Base-by-base conservation (phyloP, 2,888 invertebrate genomes). In the Parapristionchus giblindavisi region DNA sequence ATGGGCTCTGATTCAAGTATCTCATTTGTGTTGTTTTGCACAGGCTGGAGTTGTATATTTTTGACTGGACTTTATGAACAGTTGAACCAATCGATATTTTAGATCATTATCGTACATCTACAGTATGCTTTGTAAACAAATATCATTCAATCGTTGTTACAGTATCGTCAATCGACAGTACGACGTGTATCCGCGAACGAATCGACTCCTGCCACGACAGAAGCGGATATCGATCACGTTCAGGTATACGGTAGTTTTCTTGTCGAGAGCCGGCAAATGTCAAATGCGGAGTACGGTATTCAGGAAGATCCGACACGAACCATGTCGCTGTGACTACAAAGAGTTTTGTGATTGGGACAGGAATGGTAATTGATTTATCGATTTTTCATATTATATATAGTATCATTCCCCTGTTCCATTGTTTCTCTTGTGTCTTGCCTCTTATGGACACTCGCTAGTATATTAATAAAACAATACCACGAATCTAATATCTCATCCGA, bases 91-190 rank as follows among this genome's bases (percentile, higher is more conserved):
- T n/a, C n/a, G n/a, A n/a, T n/a, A n/a, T n/a, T n/a, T n/a, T n/a
- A n/a, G n/a, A n/a, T n/a, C n/a, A n/a, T n/a, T n/a, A n/a, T n/a
- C n/a, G n/a, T n/a, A n/a, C n/a, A n/a, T n/a, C n/a, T n/a, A n/a
- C n/a, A n/a, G n/a, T n/a, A n/a, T n/a, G n/a, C n/a, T n/a, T n/a
- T n/a, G n/a, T n/a, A n/a, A n/a, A n/a, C n/a, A n/a, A n/a, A n/a
- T n/a, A n/a, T n/a, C n/a, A n/a, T n/a, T n/a, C n/a, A n/a, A 58
- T 17, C n/a, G 51, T n/a, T 14, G 24, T 75, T 81, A 75, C 74
- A 88, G 88, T 14, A 97, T 98, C 80, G 92, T 93, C 40, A 93
- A 94, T 0, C 91, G 95, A 79, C 92, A 92, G 77, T 92, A 92
- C 84, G 97, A 98, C 88, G 90, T 93, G 17, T 87, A 93, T 60